These are phyloP conservation scores for Smittia sp. DNA, from an alignment of 2,888 invertebrate species.

Conservation along the genomic window DNA sequence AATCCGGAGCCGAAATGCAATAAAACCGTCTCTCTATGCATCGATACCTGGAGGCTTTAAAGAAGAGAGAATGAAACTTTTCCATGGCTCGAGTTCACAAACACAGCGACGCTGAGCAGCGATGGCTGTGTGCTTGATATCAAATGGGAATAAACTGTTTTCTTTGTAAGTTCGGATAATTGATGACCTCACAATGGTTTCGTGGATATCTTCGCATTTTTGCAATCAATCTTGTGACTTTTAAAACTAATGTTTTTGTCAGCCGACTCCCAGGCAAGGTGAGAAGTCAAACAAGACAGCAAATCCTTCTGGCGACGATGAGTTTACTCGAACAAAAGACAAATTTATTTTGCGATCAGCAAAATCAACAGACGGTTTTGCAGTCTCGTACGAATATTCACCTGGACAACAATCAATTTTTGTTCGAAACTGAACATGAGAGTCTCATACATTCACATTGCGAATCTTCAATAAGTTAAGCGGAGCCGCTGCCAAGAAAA, in stretches of 20 bases:
- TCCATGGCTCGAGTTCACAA: background rate
- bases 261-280: background rate
- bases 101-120: background rate
- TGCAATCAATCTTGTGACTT: background rate
- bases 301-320: background rate
- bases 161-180: background rate
- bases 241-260: background rate
- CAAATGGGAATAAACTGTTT: background rate
- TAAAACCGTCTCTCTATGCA: background rate
- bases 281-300: background rate
- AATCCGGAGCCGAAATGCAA: too few species aligned
- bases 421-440: too few species aligned
- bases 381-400: too few species aligned
- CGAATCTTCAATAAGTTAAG: background rate
- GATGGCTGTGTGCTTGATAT: background rate
- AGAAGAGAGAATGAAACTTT: background rate
- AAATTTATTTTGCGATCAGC: too few species aligned
- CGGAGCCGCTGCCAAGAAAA: background rate
- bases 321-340: background rate
- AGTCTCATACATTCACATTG: background rate
- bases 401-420: too few species aligned
- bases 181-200: background rate
- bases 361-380: too few species aligned
- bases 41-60: slow-evolving; percentile 13
- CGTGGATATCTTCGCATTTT: background rate